Percentiles rank a stretch among this genome's conserved stretches.
These are phyloP conservation scores for Huso huso DNA, from an alignment of 2,797 vertebrate genomes.

Conservation along the genomic window DNA sequence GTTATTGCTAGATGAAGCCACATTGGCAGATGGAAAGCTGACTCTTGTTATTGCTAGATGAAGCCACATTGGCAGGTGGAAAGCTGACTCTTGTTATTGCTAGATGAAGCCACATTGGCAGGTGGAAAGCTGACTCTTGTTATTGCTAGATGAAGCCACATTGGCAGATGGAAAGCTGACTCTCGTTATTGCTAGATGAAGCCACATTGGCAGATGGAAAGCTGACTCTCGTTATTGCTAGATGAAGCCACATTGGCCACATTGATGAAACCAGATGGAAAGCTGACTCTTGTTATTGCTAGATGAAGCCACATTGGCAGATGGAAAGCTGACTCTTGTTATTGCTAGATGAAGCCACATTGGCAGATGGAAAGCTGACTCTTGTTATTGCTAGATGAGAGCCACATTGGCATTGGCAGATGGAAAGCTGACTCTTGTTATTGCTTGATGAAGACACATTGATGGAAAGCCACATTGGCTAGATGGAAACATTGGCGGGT, in stretches of 20 bases:
- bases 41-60: not conserved
- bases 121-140: not conserved
- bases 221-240: not conserved
- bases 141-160: not conserved
- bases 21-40: not conserved
- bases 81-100: not conserved
- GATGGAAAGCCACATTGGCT: no score
- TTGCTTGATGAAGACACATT: no score
- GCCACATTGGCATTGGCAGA: not conserved
- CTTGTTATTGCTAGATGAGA: not conserved
- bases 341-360: not conserved
- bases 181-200: not conserved
- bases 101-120: not conserved
- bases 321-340: not conserved
- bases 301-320: not conserved
- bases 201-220: not conserved
- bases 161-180: not conserved
- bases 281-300: not conserved
- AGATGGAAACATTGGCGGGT: not conserved
- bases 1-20: no score
- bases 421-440: not conserved
- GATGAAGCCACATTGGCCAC: not conserved
- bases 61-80: not conserved
- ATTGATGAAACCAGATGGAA: not conserved
- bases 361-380: not conserved